Evolutionary conservation across 2,888 invertebrate species (phyloP).

Genomic region (Megaustenia siamemsis): DNA sequence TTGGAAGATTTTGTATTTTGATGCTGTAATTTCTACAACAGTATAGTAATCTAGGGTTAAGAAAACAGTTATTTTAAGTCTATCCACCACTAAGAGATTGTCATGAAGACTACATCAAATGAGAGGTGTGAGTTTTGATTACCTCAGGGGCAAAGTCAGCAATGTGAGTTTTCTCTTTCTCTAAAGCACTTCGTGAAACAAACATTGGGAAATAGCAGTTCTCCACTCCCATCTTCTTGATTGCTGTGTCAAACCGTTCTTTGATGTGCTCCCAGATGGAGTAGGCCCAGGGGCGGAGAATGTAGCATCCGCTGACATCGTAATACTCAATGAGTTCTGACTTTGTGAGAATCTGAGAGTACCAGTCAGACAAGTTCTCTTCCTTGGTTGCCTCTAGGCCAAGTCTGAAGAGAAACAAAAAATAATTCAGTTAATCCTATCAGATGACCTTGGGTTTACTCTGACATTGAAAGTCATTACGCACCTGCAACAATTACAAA

Average conservation of each 20-base stretch:
- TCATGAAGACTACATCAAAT: no score
- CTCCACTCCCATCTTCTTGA: slow-evolving; percentile 94
- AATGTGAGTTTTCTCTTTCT: slow-evolving; percentile 97
- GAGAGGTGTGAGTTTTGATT: slow-evolving; percentile 25
- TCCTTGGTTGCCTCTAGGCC: slow-evolving; percentile 96
- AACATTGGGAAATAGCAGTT: slow-evolving; percentile 99
- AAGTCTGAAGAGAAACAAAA: slow-evolving; percentile 80
- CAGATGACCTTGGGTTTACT: no score
- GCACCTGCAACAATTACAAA: no score
- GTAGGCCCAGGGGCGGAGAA: slow-evolving; percentile 97
- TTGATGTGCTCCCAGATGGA: slow-evolving; percentile 96
- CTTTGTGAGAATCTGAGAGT: slow-evolving; percentile 93
- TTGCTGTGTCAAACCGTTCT: slow-evolving; percentile 90
- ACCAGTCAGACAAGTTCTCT: slow-evolving; percentile 97
- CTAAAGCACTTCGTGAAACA: slow-evolving; percentile 92
- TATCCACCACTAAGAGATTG: no score
- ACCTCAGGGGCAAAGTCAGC: slow-evolving; percentile 99
- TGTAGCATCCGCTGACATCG: slow-evolving; percentile 99
- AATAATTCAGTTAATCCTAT: no score
- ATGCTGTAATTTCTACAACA: no score
- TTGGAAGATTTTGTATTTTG: no score
- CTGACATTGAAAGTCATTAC: no score
- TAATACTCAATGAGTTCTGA: slow-evolving; percentile 99
- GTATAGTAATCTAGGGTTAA: no score
- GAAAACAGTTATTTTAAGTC: no score